Percentiles rank a stretch among this genome's conserved stretches.
Evolutionary conservation across 2,888 invertebrate species (phyloP).

Genomic region (Netelia melanura): DNA sequence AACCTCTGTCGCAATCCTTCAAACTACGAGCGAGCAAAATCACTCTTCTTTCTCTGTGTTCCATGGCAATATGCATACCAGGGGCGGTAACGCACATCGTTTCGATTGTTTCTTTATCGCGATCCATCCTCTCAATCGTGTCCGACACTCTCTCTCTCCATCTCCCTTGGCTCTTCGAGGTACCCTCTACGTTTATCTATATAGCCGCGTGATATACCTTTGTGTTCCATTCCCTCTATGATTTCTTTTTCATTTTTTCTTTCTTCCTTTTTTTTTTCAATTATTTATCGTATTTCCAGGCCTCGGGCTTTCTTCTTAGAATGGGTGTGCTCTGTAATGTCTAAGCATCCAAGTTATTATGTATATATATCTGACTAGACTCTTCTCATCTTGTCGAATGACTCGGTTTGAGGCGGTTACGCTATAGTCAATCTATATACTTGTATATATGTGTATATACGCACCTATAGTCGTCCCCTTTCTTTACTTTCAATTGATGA

Average conservation of each 20-base stretch:
- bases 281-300: constrained; percentile 45
- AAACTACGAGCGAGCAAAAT: constrained; percentile 26
- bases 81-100: constrained; percentile 70
- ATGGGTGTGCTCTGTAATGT: constrained; percentile 61
- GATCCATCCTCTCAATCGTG: constrained; percentile 75
- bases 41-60: constrained; percentile 1
- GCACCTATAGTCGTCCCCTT: constrained; percentile 10
- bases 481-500: constrained; percentile 64
- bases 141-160: constrained; percentile 37
- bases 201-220: no score
- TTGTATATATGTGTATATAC: background rate
- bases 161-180: constrained; percentile 1
- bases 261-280: constrained; percentile 6
- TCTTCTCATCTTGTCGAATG: constrained; percentile 43
- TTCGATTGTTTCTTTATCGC: constrained; percentile 83
- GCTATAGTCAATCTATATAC: background rate
- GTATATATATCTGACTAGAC: background rate
- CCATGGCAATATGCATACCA: constrained; percentile 11
- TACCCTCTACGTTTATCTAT: no score
- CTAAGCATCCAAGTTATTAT: constrained; percentile 11
- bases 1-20: background rate
- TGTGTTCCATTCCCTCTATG: background rate
- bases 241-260: constrained; percentile 23
- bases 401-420: background rate
- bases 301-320: constrained; percentile 58